A percentile compares a stretch with the other conserved stretches of the same genome.
These are phyloP conservation scores for Allygus modestus DNA, from an alignment of 2,888 invertebrate genomes.

Conservation along the genomic window DNA sequence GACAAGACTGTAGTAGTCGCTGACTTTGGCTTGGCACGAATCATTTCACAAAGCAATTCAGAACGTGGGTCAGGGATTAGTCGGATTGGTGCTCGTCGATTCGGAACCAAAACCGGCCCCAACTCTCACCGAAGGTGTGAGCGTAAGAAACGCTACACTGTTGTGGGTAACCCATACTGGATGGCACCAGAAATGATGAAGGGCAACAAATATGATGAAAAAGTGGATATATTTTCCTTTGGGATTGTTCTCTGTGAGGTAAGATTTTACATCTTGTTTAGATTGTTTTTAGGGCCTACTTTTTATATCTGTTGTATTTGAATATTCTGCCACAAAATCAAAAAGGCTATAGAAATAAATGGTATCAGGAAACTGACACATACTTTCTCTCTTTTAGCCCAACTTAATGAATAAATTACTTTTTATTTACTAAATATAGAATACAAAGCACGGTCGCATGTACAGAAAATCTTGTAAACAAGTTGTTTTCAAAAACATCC, in stretches of 20 bases:
- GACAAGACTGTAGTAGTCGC: conserved; percentile 96
- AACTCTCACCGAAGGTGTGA: conserved; percentile 79
- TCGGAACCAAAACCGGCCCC: conserved; percentile 71
- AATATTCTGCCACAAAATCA: too few species aligned
- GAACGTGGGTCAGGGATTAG: conserved; percentile 65
- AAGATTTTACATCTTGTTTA: conserved; percentile 68
- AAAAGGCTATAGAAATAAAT: too few species aligned
- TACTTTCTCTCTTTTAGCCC: too few species aligned
- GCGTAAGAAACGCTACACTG: conserved; percentile 93
- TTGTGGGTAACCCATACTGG: conserved; percentile 98
- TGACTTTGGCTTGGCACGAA: conserved; percentile 95
- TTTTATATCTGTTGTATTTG: too few species aligned
- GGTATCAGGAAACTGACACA: too few species aligned
- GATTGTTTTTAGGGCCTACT: too few species aligned
- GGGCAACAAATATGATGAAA: conserved; percentile 96
- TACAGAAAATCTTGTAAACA: too few species aligned
- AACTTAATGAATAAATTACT: too few species aligned
- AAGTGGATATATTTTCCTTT: conserved; percentile 97
- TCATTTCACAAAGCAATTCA: conserved; percentile 76
- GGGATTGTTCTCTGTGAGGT: conserved; percentile 97
- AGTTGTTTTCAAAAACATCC: too few species aligned
- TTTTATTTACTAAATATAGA: too few species aligned
- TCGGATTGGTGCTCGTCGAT: conserved; percentile 71
- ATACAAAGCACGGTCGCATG: too few species aligned
- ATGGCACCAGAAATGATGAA: conserved; percentile 99